These are phyloP conservation scores for Pseudomugil tenellus DNA, from an alignment of 2,797 vertebrate species.

Conservation along the genomic window DNA sequence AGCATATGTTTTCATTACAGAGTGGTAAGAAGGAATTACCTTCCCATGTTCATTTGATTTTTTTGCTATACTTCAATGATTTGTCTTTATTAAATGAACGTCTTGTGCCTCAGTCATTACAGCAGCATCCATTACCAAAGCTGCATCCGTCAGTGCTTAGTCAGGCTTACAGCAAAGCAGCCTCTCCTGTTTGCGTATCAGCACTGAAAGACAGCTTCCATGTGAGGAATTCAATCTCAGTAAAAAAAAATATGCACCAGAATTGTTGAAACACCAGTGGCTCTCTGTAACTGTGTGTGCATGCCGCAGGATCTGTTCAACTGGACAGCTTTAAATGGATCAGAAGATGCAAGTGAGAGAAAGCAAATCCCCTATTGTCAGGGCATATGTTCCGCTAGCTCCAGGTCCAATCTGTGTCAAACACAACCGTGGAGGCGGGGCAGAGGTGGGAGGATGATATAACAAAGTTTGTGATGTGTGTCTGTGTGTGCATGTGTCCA, in stretches of 20 bases:
- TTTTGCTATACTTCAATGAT: not conserved
- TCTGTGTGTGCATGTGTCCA: constrained; percentile 35
- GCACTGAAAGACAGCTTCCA: constrained; percentile 14
- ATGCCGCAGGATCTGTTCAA: constrained; percentile 57
- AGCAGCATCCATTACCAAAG: constrained; percentile 15
- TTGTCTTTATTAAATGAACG: constrained; percentile 1
- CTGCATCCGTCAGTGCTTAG: constrained; percentile 42
- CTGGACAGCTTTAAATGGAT: constrained; percentile 58
- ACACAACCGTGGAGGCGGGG: constrained; percentile 49
- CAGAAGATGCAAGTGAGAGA: constrained; percentile 49
- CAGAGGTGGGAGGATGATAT: constrained; percentile 58
- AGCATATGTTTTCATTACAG: constrained; percentile 57
- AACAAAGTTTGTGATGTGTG: constrained; percentile 48
- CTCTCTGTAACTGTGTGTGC: constrained; percentile 17
- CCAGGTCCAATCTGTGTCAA: constrained; percentile 60
- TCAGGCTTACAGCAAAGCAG: constrained; percentile 27
- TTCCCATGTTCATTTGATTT: not conserved
- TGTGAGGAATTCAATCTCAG: constrained; percentile 24
- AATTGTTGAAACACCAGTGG: constrained; percentile 25
- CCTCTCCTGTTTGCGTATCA: constrained; percentile 6
- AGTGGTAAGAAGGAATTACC: constrained; percentile 18
- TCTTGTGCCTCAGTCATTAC: not conserved
- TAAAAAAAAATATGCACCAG: constrained; percentile 36
- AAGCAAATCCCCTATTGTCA: constrained; percentile 73
- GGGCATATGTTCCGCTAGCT: constrained; percentile 70